Percentiles rank a stretch among this genome's conserved stretches.
These are phyloP conservation scores for Corythornis vintsioides DNA, from an alignment of 2,113 vertebrate genomes.

Conservation along the genomic window DNA sequence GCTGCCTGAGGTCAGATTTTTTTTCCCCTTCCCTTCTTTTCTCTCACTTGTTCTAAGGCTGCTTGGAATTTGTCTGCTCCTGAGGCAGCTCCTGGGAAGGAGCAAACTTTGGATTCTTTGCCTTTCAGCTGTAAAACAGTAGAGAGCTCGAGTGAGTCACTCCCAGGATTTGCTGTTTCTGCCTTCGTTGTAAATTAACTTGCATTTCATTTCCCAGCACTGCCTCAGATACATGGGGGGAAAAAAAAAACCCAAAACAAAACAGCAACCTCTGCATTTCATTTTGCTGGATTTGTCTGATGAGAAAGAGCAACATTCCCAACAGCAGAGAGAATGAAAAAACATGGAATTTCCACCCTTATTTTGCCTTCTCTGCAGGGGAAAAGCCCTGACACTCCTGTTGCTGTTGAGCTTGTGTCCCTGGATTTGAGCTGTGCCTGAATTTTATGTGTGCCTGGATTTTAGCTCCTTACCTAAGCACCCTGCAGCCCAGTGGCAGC, in stretches of 20 bases:
- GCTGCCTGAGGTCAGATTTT: background rate
- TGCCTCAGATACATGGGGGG: background rate
- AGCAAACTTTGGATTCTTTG: background rate
- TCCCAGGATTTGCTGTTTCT: background rate
- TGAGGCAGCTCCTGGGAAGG: background rate
- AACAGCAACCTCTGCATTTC: background rate
- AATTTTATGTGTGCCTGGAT: too few relatives aligned
- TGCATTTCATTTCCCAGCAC: background rate
- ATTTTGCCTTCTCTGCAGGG: background rate
- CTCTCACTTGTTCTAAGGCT: background rate
- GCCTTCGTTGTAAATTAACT: background rate
- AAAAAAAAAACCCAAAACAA: background rate
- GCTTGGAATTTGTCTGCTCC: background rate
- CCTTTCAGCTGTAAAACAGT: background rate
- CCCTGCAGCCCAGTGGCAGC: background rate
- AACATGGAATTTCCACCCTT: background rate
- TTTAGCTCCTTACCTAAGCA: background rate
- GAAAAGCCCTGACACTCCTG: background rate
- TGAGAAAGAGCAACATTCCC: background rate
- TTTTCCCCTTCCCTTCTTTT: background rate
- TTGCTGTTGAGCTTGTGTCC: background rate
- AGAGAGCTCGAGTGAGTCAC: background rate
- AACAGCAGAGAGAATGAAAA: background rate
- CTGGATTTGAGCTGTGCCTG: too few relatives aligned
- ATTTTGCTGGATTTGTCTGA: background rate